Evolutionary conservation across 1,140 invertebrate species (phyloP), one percentile per base, ranked within the genome.

Genomic region (Pachypsylla venusta): DNA sequence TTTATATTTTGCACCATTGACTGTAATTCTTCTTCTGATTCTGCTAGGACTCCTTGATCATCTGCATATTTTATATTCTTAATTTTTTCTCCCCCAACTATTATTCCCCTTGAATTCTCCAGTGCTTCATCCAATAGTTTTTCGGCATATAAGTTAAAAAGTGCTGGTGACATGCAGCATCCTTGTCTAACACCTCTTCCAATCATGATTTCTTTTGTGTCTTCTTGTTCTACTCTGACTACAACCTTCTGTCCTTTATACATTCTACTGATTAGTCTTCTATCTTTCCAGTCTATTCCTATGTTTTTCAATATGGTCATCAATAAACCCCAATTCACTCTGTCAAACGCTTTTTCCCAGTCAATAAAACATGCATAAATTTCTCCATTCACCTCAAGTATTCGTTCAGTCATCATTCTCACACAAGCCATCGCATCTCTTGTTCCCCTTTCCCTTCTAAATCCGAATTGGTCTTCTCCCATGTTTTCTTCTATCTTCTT

Each of bases 1-100:
- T 56, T 16, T 13, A 25, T 39, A 22, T 54, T 56, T 3, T 40
- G n/a, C 24, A 42, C 14, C 39, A 57, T 26, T 19, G 16, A 25
- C 28, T 60, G 30, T 39, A 56, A 25, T 13, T 35, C 30, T 58
- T 28, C 22, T 48, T 48, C 42, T 48, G 42, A 48, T 48, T 4
- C 48, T 35, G 53, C 28, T 13, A 26, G 48, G 27, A 57, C 48
- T 42, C 25, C 56, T 30, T 58, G 42, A 39, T 61, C 48, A 61
- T 61, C 60, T 53, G 60, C 60, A 58, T 58, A 61, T 19, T 56
- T 28, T 13, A 57, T 30, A n/a, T 25, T 42, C 25, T 54, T 53
- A 35, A 61, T 35, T 13, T 28, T 57, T 56, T 60, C 12, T 35
- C 35, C 53, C 10, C 54, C 53, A 39, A 60, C 24, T 60, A 27